phyloP scores from a whole-genome alignment of 2,888 invertebrate species.

The Halictus quadricinctus region DNA sequence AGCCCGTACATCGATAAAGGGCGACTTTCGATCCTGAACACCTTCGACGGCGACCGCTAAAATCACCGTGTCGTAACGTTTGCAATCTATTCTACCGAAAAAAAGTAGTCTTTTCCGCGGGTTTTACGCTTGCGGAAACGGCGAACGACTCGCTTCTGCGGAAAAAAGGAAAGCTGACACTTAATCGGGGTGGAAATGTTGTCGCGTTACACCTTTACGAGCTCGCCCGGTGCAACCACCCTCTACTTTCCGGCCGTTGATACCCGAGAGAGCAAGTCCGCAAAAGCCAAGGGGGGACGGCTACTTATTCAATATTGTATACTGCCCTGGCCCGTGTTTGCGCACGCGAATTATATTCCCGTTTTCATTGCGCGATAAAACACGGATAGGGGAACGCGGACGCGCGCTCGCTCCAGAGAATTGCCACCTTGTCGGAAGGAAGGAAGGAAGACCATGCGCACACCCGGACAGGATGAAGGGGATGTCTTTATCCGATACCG shows the following conservation, averaged over 20 bases:
- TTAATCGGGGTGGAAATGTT: neutral
- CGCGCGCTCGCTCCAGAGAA: neutral
- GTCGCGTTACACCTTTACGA: conserved; percentile 42
- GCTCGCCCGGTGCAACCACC: neutral
- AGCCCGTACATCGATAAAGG: conserved; percentile 33
- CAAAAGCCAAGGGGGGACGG: conserved; percentile 24
- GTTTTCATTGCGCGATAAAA: conserved; percentile 53
- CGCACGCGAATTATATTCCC: conserved; percentile 44
- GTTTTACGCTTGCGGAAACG: neutral
- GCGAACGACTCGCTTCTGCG: neutral
- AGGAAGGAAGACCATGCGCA: conserved; percentile 1
- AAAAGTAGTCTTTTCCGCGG: neutral
- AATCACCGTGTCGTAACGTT: conserved; percentile 12
- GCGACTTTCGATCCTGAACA: conserved; percentile 15
- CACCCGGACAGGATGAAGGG: conserved; percentile 35
- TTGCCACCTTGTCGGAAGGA: conserved; percentile 4
- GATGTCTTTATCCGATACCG: conserved; percentile 55
- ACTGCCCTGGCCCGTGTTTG: conserved; percentile 20
- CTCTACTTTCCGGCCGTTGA: neutral
- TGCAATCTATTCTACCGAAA: neutral
- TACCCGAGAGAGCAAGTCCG: conserved; percentile 4
- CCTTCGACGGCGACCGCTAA: conserved; percentile 19
- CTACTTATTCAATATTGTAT: conserved; percentile 51
- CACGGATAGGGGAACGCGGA: conserved; percentile 10
- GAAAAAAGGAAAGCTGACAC: neutral